Evolutionary conservation across 2,888 invertebrate genomes (phyloP).

Genomic region (Micropterix aruncella): DNA sequence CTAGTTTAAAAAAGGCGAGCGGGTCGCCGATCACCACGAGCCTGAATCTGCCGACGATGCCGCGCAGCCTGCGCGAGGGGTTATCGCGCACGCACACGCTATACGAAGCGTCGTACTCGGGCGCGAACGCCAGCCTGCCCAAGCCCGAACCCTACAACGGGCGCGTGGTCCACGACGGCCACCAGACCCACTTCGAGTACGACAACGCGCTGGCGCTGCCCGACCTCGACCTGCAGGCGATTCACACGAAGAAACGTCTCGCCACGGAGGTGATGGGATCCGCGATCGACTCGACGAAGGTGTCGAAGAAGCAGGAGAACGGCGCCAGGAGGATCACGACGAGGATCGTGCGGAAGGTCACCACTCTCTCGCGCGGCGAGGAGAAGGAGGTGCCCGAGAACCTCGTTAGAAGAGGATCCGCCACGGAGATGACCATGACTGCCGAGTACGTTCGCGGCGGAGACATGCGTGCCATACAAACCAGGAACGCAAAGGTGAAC

Average conservation of each 20-base stretch:
- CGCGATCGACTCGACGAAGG: slow-evolving; percentile 71
- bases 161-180: slow-evolving; percentile 32
- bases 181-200: slow-evolving; percentile 37
- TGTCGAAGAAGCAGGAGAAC: slow-evolving; percentile 63
- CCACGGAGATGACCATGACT: slow-evolving; percentile 40
- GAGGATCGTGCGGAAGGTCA: slow-evolving; percentile 76
- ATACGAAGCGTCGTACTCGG: slow-evolving; percentile 33
- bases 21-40: slow-evolving; percentile 51
- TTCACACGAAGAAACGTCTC: slow-evolving; percentile 68
- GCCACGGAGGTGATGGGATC: slow-evolving; percentile 77
- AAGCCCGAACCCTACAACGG: slow-evolving; percentile 33
- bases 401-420: slow-evolving; percentile 40
- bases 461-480: slow-evolving; percentile 41
- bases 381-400: slow-evolving; percentile 63
- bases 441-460: slow-evolving; percentile 43
- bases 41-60: slow-evolving; percentile 40
- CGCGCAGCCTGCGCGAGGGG: slow-evolving; percentile 37
- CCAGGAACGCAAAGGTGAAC: slow-evolving; percentile 65
- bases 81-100: slow-evolving; percentile 36
- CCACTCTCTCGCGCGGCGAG: slow-evolving; percentile 75
- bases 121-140: slow-evolving; percentile 32
- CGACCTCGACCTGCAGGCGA: slow-evolving; percentile 49
- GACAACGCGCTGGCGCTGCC: slow-evolving; percentile 28
- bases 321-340: slow-evolving; percentile 75
- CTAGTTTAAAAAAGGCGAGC: slow-evolving; percentile 37